Evolutionary conservation across 2,888 invertebrate genomes (phyloP), one percentile per base, ranked within the genome.

Genomic region (Aspidiotus destructor): DNA sequence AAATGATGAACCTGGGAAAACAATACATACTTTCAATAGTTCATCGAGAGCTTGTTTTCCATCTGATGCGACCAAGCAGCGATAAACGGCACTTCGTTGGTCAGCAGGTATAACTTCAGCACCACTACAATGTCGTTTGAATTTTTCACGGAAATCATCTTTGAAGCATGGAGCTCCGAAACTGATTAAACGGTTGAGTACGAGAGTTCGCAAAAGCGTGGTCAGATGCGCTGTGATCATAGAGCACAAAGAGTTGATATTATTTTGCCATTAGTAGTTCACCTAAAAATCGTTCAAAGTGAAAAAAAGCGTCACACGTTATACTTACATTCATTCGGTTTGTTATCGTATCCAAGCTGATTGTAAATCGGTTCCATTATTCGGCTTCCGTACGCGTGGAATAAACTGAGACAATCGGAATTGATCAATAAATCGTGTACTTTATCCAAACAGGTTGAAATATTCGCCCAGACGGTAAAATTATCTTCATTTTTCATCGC

Each of bases 391-490:
- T 87, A 96, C 72, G 80, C 81, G 76, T 87, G 86, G 74, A 89
- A 88, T 2, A 85, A 80, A 17, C 85, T 83, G 74, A 86, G 84
- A 71, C 85, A 83, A 16, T 89, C 86, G 0, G 92, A 88, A 77
- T 92, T 87, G 5, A 89, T 87, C 70, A 94, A 80, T 41, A 95
- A 80, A 60, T 85, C 83, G 69, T 85, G 84, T 65, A 95, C 80
- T 76, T 87, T 87, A n/a, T 85, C 82, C 68, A 95, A 79, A 73
- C 89, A 88, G 76, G 86, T 88, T 55, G 85, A 84, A 72, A 93
- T 86, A 0, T 87, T 87, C 16, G 72, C 8, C 96, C 96, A 97
- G 0, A 96, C 96, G 0, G 94, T 93, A 79, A 88, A 97, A 78
- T 95, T 90, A 52, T 85, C 86, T 77, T 97, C 95, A 73, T 88